Base-by-base conservation (phyloP, 2,888 invertebrate genomes). In the Creontiades dilutus region DNA sequence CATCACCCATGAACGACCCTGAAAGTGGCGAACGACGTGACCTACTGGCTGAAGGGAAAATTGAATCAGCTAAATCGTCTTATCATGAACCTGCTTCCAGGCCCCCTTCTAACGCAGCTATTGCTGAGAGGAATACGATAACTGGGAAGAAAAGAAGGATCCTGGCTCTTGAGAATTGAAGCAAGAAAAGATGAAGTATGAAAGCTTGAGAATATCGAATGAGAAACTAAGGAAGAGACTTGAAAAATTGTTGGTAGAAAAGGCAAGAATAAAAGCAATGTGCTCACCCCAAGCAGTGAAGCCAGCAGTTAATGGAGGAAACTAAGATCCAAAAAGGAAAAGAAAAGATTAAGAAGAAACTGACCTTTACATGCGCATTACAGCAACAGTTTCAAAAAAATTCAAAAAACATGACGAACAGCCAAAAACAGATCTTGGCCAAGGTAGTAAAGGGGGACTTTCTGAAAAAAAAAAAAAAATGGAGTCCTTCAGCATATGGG, bases 131-230 rank as follows among this genome's bases (percentile, higher is more conserved):
- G 68, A 27, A 68, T 68, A 68, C 5, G 14, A 16, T 28, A 80
- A 48, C 12, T 48, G 80, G 80, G 13, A 47, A 23, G 48, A 80
- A 19, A 23, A 80, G 80, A 48, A 46, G n/a, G n/a, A 28, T 3
- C 47, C 80, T 0, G 37, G 80, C n/a, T 46, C 80, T 5, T 7
- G 37, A 46, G 37, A 78, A 14, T 78, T 78, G 46, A 37, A 7
- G n/a, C 3, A 76, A 76, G 76, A 76, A 12, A 76, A 76, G 19
- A 86, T 89, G 81, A 52, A 48, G 85, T 61, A 23, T 90, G 47
- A 19, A 19, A 19, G n/a, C n/a, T 61, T 13, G 19, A 19, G 9
- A 3, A 19, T 0, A n/a, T 19, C 9, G 9, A 9, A 4, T 19
- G 9, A 61, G n/a, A 61, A 61, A 14, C 14, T 14, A 4, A 19